Conservation (phyloP, 1,140 invertebrate genomes). For the Aphaenogaster ashmeadi region DNA sequence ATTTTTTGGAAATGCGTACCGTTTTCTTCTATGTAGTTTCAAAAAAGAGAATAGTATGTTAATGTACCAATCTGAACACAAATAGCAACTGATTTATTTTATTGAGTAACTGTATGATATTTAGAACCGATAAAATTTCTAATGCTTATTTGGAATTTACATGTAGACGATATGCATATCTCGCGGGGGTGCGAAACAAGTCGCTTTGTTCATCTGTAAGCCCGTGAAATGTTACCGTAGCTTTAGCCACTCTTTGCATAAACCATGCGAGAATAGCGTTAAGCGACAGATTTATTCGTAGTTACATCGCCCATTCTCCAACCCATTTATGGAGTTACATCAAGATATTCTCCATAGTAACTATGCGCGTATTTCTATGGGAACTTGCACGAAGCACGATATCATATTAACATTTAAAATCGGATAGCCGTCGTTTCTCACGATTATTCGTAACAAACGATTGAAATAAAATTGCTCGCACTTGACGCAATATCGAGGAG, state of each 20-base stretch:
- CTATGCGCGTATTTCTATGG: slow-evolving; percentile 5
- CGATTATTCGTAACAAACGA: slow-evolving; percentile 27
- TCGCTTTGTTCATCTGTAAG: slow-evolving; percentile 27
- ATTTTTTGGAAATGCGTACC: neutral
- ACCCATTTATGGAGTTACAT: slow-evolving; percentile 20
- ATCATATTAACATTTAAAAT: slow-evolving; percentile 12
- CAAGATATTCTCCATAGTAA: slow-evolving; percentile 28
- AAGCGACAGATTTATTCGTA: slow-evolving; percentile 38
- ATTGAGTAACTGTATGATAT: neutral
- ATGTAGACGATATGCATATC: neutral
- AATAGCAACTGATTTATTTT: neutral
- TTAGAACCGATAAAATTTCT: neutral
- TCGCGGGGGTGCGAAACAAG: neutral
- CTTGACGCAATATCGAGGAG: neutral
- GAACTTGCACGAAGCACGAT: neutral
- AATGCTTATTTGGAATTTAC: slow-evolving; percentile 21
- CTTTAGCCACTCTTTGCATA: slow-evolving; percentile 37
- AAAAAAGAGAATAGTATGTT: neutral
- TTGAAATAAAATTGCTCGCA: slow-evolving; percentile 15
- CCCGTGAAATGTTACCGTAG: slow-evolving; percentile 45
- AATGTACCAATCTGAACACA: neutral
- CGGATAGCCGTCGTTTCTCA: neutral
- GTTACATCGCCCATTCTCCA: slow-evolving; percentile 4
- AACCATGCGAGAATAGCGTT: slow-evolving; percentile 37
- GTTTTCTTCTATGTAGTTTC: neutral